A percentile compares a stretch with the other conserved stretches of the same genome.
These are phyloP conservation scores for Apotomis turbidana DNA, from an alignment of 2,888 invertebrate genomes.

Conservation along the genomic window DNA sequence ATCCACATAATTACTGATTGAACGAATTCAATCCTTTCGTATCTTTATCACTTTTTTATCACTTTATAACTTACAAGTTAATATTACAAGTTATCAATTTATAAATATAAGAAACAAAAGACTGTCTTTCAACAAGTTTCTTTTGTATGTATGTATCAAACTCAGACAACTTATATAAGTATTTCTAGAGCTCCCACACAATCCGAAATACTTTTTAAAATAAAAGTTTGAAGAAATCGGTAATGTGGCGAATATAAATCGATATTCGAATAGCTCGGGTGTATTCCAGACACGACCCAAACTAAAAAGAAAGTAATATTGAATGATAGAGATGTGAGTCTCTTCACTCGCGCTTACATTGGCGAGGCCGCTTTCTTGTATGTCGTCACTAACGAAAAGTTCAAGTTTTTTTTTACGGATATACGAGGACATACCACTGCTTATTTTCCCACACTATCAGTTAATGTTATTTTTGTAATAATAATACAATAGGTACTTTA, in stretches of 20 bases:
- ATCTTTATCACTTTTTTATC: too few species aligned
- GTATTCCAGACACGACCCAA: conserved; percentile 36
- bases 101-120: not conserved
- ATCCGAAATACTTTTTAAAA: conserved; percentile 30
- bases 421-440: too few species aligned
- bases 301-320: conserved; percentile 36
- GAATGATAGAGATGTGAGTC: conserved; percentile 7
- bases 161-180: conserved; percentile 11
- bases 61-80: too few species aligned
- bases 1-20: too few species aligned
- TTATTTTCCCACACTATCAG: too few species aligned
- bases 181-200: conserved; percentile 7
- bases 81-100: not conserved
- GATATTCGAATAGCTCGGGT: conserved; percentile 25
- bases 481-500: too few species aligned
- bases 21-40: too few species aligned
- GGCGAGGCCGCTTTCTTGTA: too few species aligned
- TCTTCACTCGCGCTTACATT: not conserved
- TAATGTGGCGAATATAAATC: conserved; percentile 33
- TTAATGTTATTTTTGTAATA: too few species aligned
- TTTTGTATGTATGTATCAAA: not conserved
- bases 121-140: not conserved
- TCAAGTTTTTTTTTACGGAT: too few species aligned
- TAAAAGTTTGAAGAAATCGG: conserved; percentile 23
- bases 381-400: not conserved